These are phyloP conservation scores for Drosophila infuscata DNA, from an alignment of 2,888 invertebrate species.

Conservation along the genomic window DNA sequence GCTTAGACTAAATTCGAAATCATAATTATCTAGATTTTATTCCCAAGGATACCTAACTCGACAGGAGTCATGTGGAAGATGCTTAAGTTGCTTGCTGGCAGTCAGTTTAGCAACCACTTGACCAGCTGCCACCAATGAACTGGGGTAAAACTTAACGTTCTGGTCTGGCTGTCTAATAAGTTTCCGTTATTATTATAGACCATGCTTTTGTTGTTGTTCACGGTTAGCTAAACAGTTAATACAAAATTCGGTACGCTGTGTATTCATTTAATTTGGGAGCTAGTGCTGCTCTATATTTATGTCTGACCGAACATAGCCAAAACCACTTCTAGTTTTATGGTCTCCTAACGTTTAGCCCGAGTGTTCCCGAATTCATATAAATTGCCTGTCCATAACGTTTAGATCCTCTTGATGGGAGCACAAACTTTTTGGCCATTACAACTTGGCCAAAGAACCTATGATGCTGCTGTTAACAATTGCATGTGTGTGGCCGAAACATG, in stretches of 20 bases:
- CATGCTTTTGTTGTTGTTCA: conserved; percentile 46
- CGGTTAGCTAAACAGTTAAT: conserved; percentile 69
- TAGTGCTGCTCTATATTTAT: conserved; percentile 45
- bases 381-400: conserved; percentile 45
- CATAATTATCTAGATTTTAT: conserved; percentile 1
- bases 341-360: conserved; percentile 44
- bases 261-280: conserved; percentile 67
- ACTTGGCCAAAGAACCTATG: conserved; percentile 27
- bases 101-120: conserved; percentile 50
- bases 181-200: conserved; percentile 74
- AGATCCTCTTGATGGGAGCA: conserved; percentile 26
- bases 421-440: conserved; percentile 53
- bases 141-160: conserved; percentile 17
- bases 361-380: conserved; percentile 65
- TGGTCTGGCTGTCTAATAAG: conserved; percentile 65
- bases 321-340: conserved; percentile 68
- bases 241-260: conserved; percentile 45
- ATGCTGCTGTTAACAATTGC: conserved; percentile 24
- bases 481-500: background rate
- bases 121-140: conserved; percentile 38
- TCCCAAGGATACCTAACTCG: background rate
- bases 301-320: conserved; percentile 41
- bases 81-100: conserved; percentile 9
- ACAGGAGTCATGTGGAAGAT: conserved; percentile 5
- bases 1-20: background rate